A percentile compares a stretch with the other conserved stretches of the same genome.
Conservation (phyloP, 2,888 invertebrate genomes). For the Dusona sp. region DNA sequence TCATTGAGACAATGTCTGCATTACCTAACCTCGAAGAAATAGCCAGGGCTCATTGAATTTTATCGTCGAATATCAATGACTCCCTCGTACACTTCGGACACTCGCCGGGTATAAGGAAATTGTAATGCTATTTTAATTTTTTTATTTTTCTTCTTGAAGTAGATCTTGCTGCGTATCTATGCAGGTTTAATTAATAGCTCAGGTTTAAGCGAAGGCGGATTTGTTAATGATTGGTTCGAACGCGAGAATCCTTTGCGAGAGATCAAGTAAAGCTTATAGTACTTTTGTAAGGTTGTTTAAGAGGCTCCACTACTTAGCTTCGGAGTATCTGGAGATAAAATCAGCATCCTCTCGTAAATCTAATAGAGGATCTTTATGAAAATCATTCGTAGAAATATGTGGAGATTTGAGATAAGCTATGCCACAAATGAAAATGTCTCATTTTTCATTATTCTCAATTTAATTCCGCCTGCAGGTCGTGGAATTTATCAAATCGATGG, state of each 20-base stretch:
- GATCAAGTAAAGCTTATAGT: not conserved
- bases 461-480: not conserved
- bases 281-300: not conserved
- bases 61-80: slow-evolving; percentile 53
- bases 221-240: slow-evolving; percentile 46
- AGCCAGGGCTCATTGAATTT: slow-evolving; percentile 42
- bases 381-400: not conserved
- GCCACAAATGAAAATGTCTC: not conserved
- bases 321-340: not conserved
- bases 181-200: slow-evolving; percentile 48
- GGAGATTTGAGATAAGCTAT: not conserved
- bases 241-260: not conserved
- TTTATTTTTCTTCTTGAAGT: not conserved
- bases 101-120: not conserved
- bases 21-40: slow-evolving; percentile 42
- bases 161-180: slow-evolving; percentile 13
- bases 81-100: slow-evolving; percentile 6
- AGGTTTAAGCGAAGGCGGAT: slow-evolving; percentile 50
- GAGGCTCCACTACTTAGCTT: not conserved
- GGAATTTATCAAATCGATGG: not conserved
- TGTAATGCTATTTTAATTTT: slow-evolving; percentile 25
- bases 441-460: not conserved
- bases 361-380: not conserved
- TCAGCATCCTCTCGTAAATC: not conserved
- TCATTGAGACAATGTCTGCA: slow-evolving; percentile 35